These are phyloP conservation scores for Centruroides vittatus DNA, from an alignment of 1,140 invertebrate species.

Conservation along the genomic window DNA sequence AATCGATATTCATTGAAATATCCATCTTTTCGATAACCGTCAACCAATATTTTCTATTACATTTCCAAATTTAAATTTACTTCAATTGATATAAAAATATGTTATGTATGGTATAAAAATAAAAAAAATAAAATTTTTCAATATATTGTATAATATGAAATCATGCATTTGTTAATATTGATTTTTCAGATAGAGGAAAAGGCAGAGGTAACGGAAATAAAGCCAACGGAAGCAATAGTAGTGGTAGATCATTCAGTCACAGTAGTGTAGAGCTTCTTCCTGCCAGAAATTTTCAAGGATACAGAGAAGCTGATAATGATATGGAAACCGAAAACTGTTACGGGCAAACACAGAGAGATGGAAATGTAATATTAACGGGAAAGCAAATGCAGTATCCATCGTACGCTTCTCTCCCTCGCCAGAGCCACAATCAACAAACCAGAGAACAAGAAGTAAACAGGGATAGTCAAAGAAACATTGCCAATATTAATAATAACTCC, in stretches of 20 bases:
- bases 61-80: neutral
- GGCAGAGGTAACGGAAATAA: neutral
- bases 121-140: neutral
- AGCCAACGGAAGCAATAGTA: neutral
- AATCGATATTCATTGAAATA: too few relatives aligned
- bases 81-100: neutral
- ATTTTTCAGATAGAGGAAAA: neutral
- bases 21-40: neutral
- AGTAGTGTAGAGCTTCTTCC: neutral
- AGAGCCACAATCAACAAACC: too few relatives aligned
- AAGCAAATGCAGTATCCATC: neutral
- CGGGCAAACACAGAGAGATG: neutral
- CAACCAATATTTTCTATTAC: neutral
- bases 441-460: too few relatives aligned
- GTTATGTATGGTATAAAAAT: neutral
- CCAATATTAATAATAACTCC: neutral
- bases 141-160: neutral
- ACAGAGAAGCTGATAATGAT: neutral
- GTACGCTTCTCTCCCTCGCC: constrained; percentile 5
- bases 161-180: neutral
- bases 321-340: neutral
- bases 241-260: neutral
- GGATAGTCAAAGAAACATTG: neutral
- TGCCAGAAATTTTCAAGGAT: neutral
- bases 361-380: neutral